Percentiles rank a stretch among this genome's conserved stretches.
These are phyloP conservation scores for Sanderia malayensis DNA, from an alignment of 30 jellyfish, hydroid and myxozoan genomes.

Conservation along the genomic window DNA sequence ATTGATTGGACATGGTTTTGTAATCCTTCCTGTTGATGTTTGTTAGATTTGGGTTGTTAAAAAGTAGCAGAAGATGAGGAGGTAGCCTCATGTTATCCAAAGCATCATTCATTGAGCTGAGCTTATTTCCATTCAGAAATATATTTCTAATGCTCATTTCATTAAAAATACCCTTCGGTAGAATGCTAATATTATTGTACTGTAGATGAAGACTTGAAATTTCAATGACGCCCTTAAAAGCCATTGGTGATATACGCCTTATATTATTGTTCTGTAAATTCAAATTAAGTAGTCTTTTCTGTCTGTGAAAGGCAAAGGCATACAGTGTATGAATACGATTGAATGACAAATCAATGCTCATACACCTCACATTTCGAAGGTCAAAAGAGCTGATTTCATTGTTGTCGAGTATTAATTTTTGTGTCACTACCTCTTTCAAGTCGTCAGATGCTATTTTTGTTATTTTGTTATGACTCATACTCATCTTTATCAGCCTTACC, in stretches of 20 bases:
- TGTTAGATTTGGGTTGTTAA: neutral
- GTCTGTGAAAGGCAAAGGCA: neutral
- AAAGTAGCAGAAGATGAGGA: neutral
- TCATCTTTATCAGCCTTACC: neutral
- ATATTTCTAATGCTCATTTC: neutral
- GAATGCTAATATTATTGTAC: too few relatives aligned
- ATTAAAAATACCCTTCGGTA: neutral
- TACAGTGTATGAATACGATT: neutral
- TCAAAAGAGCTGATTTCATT: neutral
- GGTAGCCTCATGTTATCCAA: neutral
- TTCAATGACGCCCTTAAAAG: neutral
- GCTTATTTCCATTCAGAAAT: neutral
- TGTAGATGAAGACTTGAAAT: neutral
- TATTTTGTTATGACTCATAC: too few relatives aligned
- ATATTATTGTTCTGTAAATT: neutral
- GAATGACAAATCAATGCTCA: neutral
- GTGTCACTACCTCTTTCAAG: too few relatives aligned
- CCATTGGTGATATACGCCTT: neutral
- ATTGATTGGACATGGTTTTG: neutral
- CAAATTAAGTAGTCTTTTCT: neutral
- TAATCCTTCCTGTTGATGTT: neutral
- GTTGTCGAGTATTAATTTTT: neutral
- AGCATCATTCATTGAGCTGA: neutral
- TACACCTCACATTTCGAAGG: neutral
- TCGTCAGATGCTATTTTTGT: neutral